Percentiles rank a stretch among this genome's conserved stretches.
Conservation (phyloP, 2,113 vertebrate species). For the Suricata suricatta region DNA sequence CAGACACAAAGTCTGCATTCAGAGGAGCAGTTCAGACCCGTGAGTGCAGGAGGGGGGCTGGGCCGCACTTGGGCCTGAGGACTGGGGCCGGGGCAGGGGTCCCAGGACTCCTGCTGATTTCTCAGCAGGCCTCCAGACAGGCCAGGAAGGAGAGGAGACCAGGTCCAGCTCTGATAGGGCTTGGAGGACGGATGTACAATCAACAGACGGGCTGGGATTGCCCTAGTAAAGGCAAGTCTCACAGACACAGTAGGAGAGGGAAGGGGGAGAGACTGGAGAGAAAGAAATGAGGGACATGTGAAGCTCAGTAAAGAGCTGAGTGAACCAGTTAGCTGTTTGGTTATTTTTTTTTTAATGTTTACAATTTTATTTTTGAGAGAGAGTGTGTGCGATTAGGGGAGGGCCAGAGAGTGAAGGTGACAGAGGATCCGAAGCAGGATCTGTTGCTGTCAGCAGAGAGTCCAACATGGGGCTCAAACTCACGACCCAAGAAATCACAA, state of each 20-base stretch:
- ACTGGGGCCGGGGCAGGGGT: background rate
- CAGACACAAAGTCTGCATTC: background rate
- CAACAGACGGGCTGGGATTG: rapidly evolving
- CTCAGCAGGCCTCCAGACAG: rapidly evolving
- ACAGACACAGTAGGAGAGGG: background rate
- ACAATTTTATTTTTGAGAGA: no score
- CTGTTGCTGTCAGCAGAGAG: no score
- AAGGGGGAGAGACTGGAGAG: background rate
- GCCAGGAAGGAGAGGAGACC: rapidly evolving
- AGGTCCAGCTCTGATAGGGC: background rate
- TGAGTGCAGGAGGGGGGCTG: background rate
- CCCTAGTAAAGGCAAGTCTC: background rate
- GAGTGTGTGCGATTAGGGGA: no score
- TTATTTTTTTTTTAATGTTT: no score
- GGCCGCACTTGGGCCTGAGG: background rate
- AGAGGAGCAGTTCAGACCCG: background rate
- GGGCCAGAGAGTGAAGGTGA: no score
- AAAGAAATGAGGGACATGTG: background rate
- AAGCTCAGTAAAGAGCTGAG: background rate
- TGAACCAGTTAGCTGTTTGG: background rate
- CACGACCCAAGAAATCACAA: no score
- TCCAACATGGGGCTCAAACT: no score
- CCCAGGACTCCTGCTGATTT: background rate
- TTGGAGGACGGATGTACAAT: background rate
- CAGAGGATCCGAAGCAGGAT: no score